A percentile compares a stretch with the other conserved stretches of the same genome.
Conservation (phyloP, 1,140 invertebrate genomes). For the Nasonia vitripennis region DNA sequence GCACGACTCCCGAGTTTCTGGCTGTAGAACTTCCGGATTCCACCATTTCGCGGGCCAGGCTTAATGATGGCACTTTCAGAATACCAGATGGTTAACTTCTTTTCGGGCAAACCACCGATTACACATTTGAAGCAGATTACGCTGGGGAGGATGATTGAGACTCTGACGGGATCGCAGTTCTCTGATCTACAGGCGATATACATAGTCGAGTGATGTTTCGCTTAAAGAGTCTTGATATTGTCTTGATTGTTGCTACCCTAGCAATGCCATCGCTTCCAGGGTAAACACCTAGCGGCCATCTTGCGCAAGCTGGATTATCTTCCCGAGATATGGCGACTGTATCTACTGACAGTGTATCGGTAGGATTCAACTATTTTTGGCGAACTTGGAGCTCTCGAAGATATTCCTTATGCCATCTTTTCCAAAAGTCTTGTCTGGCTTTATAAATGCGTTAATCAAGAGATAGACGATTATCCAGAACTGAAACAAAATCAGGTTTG, state of each 20-base stretch:
- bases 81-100: background rate
- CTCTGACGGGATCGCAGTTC: no score
- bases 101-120: background rate
- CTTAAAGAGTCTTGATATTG: no score
- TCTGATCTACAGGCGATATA: no score
- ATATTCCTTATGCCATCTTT: conserved; percentile 29
- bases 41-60: background rate
- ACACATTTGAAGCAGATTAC: no score
- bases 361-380: background rate
- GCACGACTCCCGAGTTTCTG: background rate
- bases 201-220: no score
- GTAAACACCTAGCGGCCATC: background rate
- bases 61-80: background rate
- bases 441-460: background rate
- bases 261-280: no score
- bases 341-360: no score
- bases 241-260: no score
- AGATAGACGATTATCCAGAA: background rate
- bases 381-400: background rate
- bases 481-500: background rate
- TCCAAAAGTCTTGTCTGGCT: conserved; percentile 19
- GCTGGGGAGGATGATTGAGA: no score
- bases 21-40: background rate
- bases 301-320: background rate
- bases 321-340: background rate